Base-by-base conservation (phyloP, 1,140 invertebrate species). In the Psix sp. region DNA sequence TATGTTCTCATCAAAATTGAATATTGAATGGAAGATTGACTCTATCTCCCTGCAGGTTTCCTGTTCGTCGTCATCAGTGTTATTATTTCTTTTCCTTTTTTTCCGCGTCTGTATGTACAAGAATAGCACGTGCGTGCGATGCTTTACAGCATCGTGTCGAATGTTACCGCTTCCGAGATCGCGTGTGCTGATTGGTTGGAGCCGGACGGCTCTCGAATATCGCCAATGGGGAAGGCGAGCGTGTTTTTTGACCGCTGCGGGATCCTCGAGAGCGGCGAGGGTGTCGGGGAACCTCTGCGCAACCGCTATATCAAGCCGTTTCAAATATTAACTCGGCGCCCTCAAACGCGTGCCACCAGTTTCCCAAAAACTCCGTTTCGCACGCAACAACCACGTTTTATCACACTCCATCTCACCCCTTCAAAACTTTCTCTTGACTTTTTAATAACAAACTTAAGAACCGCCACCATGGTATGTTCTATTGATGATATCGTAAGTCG, bases 401-500 rank as follows among this genome's bases (percentile, higher is more conserved):
- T 38, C 15, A 16, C 21, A 33, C 43, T 38, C 26, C 43, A 39
- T 35, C 18, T 31, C 16, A 16, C n/a, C 38, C 14, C 35, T 20
- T 21, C 17, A 33, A 54, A 51, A 48, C 14, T 24, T 20, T 39
- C 3, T 73, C 17, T 42, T 24, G 45, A 20, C 21, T 60, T 43
- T 38, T 17, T 21, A 20, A 33, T 56, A 36, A 51, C 51, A 57
- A 45, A 60, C 42, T 40, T 26, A 57, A 31, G 42, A 48, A 71
- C 62, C 72, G 72, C 51, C 82, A 76, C 76, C 77, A 86, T 86
- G 84, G 84, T 86, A 85, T 85, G 83, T 86, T 83, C 82, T 78
- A 84, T 84, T 79, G 82, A 84, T 84, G 82, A 84, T 84, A 83
- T 86, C 70, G 84, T 86, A 86, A 86, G 84, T 86, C 82, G 82